Evolutionary conservation across 2,113 vertebrate genomes (phyloP).

Genomic region (Plestiodon gilberti): DNA sequence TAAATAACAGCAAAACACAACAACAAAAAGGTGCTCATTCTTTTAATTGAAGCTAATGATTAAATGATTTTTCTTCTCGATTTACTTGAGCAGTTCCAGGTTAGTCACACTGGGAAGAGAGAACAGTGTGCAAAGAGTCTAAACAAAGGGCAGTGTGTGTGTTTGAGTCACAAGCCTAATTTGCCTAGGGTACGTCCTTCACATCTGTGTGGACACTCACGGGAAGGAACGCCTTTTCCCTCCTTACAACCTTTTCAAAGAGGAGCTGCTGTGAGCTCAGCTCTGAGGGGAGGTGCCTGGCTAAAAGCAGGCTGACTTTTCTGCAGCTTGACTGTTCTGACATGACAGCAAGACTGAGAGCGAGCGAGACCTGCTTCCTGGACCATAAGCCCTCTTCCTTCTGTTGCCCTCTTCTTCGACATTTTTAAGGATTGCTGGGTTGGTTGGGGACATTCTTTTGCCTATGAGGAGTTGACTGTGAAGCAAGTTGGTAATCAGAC

Average conservation of each 20-base stretch:
- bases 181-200: conserved; percentile 52
- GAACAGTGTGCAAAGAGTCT: neutral
- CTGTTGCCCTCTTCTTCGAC: neutral
- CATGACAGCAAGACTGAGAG: neutral
- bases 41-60: neutral
- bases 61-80: too few species aligned
- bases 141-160: neutral
- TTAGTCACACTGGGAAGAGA: neutral
- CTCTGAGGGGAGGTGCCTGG: conserved; percentile 56
- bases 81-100: too few species aligned
- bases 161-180: conserved; percentile 55
- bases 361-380: neutral
- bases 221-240: conserved; percentile 70
- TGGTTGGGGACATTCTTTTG: neutral
- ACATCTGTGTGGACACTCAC: conserved; percentile 49
- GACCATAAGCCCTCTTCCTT: neutral
- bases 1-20: neutral
- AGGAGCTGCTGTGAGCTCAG: conserved; percentile 4
- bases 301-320: neutral
- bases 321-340: neutral
- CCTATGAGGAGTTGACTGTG: neutral
- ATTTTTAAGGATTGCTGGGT: neutral
- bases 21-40: neutral
- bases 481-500: conserved; percentile 23
- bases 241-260: conserved; percentile 34